phyloP scores from a whole-genome alignment of 2,888 invertebrate genomes.

The Lypha dubia region DNA sequence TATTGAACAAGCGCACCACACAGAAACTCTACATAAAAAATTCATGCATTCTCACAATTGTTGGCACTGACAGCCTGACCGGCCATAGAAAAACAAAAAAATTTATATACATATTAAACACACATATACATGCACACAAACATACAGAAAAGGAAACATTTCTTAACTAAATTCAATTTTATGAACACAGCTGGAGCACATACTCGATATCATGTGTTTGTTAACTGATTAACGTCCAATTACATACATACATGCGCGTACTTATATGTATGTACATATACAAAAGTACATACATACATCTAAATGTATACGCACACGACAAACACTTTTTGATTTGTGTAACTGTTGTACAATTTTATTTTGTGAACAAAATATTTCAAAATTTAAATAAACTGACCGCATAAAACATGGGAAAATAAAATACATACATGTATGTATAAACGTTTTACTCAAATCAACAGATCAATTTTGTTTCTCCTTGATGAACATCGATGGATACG shows the following conservation, averaged over 20 bases:
- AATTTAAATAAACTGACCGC: conserved; percentile 9
- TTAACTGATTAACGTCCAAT: neutral
- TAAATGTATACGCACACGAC: neutral
- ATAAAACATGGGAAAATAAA: conserved; percentile 15
- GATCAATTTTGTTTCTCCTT: conserved; percentile 2
- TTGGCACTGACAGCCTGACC: conserved; percentile 45
- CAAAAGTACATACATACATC: neutral
- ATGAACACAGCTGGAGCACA: conserved; percentile 56
- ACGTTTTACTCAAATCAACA: conserved; percentile 25
- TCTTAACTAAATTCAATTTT: conserved; percentile 2
- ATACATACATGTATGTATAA: too few species aligned
- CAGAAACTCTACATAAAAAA: conserved; percentile 50
- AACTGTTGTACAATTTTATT: conserved; percentile 7
- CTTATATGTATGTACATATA: too few species aligned
- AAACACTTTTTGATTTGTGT: neutral
- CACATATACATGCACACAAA: neutral
- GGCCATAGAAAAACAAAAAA: conserved; percentile 30
- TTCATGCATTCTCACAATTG: conserved; percentile 45
- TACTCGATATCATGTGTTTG: conserved; percentile 55
- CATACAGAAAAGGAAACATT: conserved; percentile 12
- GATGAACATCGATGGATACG: neutral
- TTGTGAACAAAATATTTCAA: conserved; percentile 58
- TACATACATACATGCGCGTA: neutral
- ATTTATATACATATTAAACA: conserved; percentile 1
- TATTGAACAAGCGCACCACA: conserved; percentile 66